Conservation (phyloP, 2,113 vertebrate species). For the Hippocampus barbouri region DNA sequence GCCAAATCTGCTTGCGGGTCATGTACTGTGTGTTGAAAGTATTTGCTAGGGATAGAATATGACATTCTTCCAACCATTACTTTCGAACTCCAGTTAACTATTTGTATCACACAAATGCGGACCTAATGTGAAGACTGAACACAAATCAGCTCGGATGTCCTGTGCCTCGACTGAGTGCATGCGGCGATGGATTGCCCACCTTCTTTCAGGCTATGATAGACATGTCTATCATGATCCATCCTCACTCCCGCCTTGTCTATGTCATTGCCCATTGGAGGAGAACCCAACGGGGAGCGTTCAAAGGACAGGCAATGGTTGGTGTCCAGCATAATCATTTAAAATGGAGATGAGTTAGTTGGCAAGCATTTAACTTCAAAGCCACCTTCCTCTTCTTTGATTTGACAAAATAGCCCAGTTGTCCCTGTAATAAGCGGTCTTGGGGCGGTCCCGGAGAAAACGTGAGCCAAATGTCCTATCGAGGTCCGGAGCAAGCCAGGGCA, state of each 20-base stretch:
- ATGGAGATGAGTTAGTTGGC: conserved; percentile 28
- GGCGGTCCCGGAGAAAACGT: conserved; percentile 1
- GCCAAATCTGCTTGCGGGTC: too few relatives aligned
- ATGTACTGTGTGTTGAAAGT: background rate
- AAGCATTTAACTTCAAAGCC: conserved; percentile 39
- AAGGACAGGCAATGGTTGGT: conserved; percentile 71
- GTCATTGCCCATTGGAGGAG: conserved; percentile 63
- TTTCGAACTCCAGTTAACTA: conserved; percentile 18
- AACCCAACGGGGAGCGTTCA: conserved; percentile 63
- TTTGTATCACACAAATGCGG: conserved; percentile 25
- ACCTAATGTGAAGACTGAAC: conserved; percentile 13
- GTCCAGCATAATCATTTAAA: conserved; percentile 74
- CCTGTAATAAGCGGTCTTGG: conserved; percentile 19
- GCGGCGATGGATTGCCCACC: conserved; percentile 55
- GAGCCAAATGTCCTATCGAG: conserved; percentile 21
- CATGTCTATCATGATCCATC: conserved; percentile 64
- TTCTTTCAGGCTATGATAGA: conserved; percentile 77
- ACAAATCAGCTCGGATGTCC: conserved; percentile 30
- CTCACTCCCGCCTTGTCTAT: conserved; percentile 60
- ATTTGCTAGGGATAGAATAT: background rate
- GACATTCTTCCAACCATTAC: background rate
- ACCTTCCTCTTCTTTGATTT: conserved; percentile 35
- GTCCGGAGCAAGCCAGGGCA: conserved; percentile 16
- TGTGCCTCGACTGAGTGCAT: conserved; percentile 15
- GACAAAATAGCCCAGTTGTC: conserved; percentile 28